Conservation (phyloP, 2,888 invertebrate genomes). For the Coelopa pilipes region DNA sequence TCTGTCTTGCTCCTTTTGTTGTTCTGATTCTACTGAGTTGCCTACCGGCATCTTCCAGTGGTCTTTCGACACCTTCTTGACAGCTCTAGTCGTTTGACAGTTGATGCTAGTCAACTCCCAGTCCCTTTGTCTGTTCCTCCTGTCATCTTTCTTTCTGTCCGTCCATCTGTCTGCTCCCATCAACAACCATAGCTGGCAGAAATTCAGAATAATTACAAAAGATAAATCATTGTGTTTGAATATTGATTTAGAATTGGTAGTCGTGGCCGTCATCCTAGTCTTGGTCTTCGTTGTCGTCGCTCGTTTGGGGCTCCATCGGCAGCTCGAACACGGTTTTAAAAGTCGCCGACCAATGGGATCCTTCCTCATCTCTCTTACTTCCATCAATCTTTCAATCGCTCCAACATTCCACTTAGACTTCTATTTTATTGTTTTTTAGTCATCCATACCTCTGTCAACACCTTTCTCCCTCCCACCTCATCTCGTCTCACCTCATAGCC, state of each 20-base stretch:
- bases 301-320: neutral
- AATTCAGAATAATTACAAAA: slow-evolving; percentile 20
- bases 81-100: neutral
- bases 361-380: neutral
- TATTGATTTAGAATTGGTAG: slow-evolving; percentile 35
- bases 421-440: neutral
- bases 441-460: neutral
- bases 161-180: neutral
- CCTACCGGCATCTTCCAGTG: neutral
- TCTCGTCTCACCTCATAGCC: neutral
- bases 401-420: too few relatives aligned
- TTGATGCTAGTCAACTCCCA: too few relatives aligned
- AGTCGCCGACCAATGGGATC: slow-evolving; percentile 19
- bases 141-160: too few relatives aligned
- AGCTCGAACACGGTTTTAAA: neutral
- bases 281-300: too few relatives aligned
- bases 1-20: too few relatives aligned
- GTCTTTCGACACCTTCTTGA: neutral
- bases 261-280: neutral
- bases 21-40: too few relatives aligned
- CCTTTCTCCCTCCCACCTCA: neutral
- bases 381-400: too few relatives aligned
- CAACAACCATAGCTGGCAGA: slow-evolving; percentile 10
- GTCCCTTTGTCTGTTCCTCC: too few relatives aligned
- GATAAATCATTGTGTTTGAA: slow-evolving; percentile 25